A percentile compares a stretch with the other conserved stretches of the same genome.
phyloP scores from a whole-genome alignment of 1,140 invertebrate species.

The Drosophila eugracilis region DNA sequence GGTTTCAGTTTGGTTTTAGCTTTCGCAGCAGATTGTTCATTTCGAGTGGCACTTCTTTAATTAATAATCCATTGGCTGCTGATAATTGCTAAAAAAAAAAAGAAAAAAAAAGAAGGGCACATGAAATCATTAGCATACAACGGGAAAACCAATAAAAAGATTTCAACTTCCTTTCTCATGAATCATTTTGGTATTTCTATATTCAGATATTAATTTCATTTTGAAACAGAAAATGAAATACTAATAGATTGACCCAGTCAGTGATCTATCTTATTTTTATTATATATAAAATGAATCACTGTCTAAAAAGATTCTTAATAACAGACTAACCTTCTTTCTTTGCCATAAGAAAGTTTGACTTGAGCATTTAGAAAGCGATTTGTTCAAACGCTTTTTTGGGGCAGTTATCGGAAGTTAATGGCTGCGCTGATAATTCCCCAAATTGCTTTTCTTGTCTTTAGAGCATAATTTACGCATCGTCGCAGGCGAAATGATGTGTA shows the following conservation, averaged over 20 bases:
- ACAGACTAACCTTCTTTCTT: not conserved
- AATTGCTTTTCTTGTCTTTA: conserved; percentile 31
- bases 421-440: conserved; percentile 61
- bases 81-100: conserved; percentile 1
- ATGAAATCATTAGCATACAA: conserved; percentile 20
- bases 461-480: conserved; percentile 54
- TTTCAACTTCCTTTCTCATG: not conserved
- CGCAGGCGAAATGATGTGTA: conserved; percentile 69
- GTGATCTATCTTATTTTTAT: not conserved
- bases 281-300: not conserved
- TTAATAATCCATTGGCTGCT: conserved; percentile 35
- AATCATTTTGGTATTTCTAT: too few species aligned
- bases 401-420: conserved; percentile 69
- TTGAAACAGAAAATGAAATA: too few species aligned
- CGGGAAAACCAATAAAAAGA: not conserved
- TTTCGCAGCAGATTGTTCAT: conserved; percentile 14
- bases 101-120: not conserved
- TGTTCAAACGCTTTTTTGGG: conserved; percentile 21
- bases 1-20: conserved; percentile 4
- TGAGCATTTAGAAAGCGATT: conserved; percentile 40
- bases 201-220: too few species aligned
- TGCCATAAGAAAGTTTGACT: conserved; percentile 15
- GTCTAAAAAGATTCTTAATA: not conserved
- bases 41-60: conserved; percentile 17
- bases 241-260: too few species aligned